Percentiles rank a stretch among this genome's conserved stretches.
Conservation (phyloP, 2,113 vertebrate species). For the Drymodes brunneopygia region DNA sequence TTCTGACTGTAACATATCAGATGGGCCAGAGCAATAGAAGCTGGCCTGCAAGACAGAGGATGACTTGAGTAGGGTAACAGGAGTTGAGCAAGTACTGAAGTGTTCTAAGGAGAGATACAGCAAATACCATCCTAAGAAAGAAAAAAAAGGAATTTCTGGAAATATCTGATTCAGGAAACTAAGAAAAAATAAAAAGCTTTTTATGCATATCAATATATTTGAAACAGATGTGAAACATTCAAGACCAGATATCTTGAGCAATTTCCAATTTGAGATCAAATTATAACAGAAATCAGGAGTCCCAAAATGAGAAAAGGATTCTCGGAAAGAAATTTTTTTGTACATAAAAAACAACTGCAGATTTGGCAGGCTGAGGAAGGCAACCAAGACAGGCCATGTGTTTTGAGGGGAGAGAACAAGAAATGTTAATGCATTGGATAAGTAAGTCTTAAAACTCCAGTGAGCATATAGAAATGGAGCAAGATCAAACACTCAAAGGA, state of each 20-base stretch:
- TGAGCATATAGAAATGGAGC: background rate
- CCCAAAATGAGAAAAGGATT: background rate
- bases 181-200: background rate
- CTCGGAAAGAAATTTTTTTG: background rate
- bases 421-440: background rate
- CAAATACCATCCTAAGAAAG: background rate
- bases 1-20: background rate
- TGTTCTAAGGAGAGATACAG: background rate
- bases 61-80: background rate
- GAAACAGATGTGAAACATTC: background rate
- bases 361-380: background rate
- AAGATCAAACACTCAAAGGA: background rate
- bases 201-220: background rate
- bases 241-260: background rate
- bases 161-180: background rate
- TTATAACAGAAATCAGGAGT: background rate
- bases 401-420: background rate
- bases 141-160: background rate
- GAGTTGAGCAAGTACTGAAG: background rate
- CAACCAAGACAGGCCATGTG: background rate
- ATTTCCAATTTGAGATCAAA: background rate
- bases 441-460: background rate
- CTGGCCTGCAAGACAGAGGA: background rate
- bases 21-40: background rate
- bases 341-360: background rate